Evolutionary conservation across 2,797 vertebrate species (phyloP).

Genomic region (Cercopithecus hamlyni): DNA sequence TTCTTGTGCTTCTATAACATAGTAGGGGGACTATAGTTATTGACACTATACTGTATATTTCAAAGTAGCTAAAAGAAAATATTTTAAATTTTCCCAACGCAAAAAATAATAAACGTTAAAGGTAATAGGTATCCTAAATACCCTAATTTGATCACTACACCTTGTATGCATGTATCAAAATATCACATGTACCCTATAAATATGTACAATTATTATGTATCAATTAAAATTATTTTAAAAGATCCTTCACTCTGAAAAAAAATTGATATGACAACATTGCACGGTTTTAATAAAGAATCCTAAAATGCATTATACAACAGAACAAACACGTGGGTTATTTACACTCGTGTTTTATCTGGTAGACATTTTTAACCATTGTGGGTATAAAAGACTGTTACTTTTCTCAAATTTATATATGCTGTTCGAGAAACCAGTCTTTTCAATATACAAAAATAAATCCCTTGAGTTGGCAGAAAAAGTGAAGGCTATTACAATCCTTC

Average conservation of each 20-base stretch:
- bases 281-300: conserved; percentile 22
- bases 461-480: neutral
- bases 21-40: neutral
- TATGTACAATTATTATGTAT: neutral
- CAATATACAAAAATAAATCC: neutral
- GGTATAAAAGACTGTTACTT: neutral
- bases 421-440: neutral
- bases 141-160: neutral
- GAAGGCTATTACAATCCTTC: neutral
- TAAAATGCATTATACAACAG: conserved; percentile 4
- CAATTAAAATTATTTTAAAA: neutral
- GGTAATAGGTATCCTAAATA: neutral
- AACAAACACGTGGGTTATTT: neutral
- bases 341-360: neutral
- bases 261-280: neutral
- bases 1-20: neutral
- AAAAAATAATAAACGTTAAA: neutral
- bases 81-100: neutral
- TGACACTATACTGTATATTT: neutral
- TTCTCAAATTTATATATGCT: neutral
- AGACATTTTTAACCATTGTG: neutral
- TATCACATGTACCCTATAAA: neutral
- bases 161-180: neutral
- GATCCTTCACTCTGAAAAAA: neutral
- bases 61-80: neutral